Conservation (phyloP, 2,888 invertebrate species). For the Phasia obesa region DNA sequence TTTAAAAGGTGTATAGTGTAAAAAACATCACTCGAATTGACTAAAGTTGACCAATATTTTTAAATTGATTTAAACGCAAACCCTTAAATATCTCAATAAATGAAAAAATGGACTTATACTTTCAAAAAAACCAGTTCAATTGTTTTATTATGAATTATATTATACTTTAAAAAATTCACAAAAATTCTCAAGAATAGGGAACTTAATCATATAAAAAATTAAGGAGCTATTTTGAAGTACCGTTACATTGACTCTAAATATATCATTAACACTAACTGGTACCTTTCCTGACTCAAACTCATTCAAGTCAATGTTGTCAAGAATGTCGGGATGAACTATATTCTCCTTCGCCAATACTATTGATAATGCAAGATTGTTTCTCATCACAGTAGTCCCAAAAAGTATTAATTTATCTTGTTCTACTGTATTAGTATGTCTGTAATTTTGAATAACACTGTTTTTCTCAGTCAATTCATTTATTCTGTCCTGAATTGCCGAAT, state of each 20-base stretch:
- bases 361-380: conserved; percentile 30
- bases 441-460: neutral
- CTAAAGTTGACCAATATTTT: no score
- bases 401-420: conserved; percentile 5
- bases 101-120: no score
- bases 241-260: conserved; percentile 22
- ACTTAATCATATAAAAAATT: conserved; percentile 24
- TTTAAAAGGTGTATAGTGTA: no score
- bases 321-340: conserved; percentile 33
- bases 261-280: conserved; percentile 26
- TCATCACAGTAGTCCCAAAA: conserved; percentile 5
- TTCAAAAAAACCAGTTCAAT: no score
- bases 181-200: conserved; percentile 13
- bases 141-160: conserved; percentile 20
- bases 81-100: no score
- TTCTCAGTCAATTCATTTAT: conserved; percentile 20
- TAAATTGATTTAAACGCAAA: no score
- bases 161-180: conserved; percentile 19
- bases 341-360: conserved; percentile 28
- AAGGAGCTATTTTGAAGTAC: conserved; percentile 5
- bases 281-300: conserved; percentile 14
- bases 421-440: neutral
- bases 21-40: no score
- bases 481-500: conserved; percentile 26
- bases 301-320: conserved; percentile 10